phyloP scores from a whole-genome alignment of 2,113 vertebrate species.

The Dunckerocampus dactyliophorus region DNA sequence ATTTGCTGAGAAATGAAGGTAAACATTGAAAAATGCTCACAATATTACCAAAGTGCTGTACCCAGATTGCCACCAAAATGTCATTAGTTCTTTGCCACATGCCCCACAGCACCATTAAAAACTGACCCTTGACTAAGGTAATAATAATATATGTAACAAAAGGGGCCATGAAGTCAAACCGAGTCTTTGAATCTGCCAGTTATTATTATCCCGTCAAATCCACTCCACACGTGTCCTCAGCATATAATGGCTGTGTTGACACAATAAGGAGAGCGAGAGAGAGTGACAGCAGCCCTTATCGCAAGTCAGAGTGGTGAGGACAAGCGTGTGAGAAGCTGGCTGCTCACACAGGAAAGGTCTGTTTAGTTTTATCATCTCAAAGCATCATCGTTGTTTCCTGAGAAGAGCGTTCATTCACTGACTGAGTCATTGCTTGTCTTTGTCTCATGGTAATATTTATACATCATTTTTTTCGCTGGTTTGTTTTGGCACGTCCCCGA shows the following conservation, averaged over 20 bases:
- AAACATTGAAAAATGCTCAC: neutral
- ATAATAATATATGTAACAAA: too few relatives aligned
- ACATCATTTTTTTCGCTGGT: slow-evolving; percentile 20
- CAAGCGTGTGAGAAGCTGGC: slow-evolving; percentile 16
- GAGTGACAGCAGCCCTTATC: neutral
- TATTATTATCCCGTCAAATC: slow-evolving; percentile 29
- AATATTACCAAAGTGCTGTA: neutral
- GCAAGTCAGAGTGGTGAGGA: slow-evolving; percentile 22
- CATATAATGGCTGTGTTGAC: slow-evolving; percentile 27
- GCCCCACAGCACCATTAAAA: too few relatives aligned
- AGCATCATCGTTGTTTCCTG: slow-evolving; percentile 33
- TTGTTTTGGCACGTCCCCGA: slow-evolving; percentile 26
- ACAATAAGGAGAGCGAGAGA: slow-evolving; percentile 22
- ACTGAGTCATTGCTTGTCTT: slow-evolving; percentile 3
- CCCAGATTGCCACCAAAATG: too few relatives aligned
- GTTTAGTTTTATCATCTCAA: slow-evolving; percentile 40
- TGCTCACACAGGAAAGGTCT: slow-evolving; percentile 31
- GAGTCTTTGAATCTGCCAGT: neutral
- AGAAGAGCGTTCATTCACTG: neutral
- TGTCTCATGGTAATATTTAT: slow-evolving; percentile 18
- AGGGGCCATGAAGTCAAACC: too few relatives aligned
- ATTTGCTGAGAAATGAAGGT: neutral
- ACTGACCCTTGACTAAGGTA: too few relatives aligned
- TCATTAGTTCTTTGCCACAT: too few relatives aligned
- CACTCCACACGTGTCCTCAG: slow-evolving; percentile 40